These are phyloP conservation scores for Phasia obesa DNA, from an alignment of 2,888 invertebrate genomes.

Conservation along the genomic window DNA sequence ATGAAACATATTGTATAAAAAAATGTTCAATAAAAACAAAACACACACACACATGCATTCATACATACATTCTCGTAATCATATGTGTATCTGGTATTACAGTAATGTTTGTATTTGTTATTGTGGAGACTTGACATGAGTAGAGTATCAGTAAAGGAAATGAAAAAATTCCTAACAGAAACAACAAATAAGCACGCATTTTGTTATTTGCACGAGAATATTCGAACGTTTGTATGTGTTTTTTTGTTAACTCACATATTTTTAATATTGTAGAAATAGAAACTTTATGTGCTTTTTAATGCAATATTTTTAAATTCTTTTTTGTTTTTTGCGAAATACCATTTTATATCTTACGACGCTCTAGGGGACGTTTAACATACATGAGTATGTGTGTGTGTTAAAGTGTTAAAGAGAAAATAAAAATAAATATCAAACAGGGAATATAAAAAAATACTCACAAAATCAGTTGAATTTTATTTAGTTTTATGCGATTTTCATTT, in stretches of 20 bases:
- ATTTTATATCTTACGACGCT: slow-evolving; percentile 66
- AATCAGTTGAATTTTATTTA: slow-evolving; percentile 51
- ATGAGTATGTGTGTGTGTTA: slow-evolving; percentile 6
- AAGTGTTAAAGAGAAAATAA: neutral
- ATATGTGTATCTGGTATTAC: slow-evolving; percentile 18
- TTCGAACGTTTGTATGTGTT: neutral
- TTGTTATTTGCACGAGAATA: slow-evolving; percentile 39
- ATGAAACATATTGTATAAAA: slow-evolving; percentile 53
- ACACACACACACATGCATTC: neutral
- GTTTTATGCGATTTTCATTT: neutral
- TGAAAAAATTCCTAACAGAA: slow-evolving; percentile 68
- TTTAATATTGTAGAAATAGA: slow-evolving; percentile 12
- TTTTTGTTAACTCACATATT: neutral
- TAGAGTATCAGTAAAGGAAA: slow-evolving; percentile 59
- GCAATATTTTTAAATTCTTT: slow-evolving; percentile 23
- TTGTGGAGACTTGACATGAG: slow-evolving; percentile 32
- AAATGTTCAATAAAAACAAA: slow-evolving; percentile 53
- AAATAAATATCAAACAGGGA: slow-evolving; percentile 13
- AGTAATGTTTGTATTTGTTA: slow-evolving; percentile 47
- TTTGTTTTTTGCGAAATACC: slow-evolving; percentile 42
- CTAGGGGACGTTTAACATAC: slow-evolving; percentile 63
- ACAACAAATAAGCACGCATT: slow-evolving; percentile 62
- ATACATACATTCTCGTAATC: neutral
- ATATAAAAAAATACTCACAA: slow-evolving; percentile 48
- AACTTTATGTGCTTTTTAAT: slow-evolving; percentile 19